These are phyloP conservation scores for Babylonia areolata DNA, from an alignment of 1,140 invertebrate genomes.

Conservation along the genomic window DNA sequence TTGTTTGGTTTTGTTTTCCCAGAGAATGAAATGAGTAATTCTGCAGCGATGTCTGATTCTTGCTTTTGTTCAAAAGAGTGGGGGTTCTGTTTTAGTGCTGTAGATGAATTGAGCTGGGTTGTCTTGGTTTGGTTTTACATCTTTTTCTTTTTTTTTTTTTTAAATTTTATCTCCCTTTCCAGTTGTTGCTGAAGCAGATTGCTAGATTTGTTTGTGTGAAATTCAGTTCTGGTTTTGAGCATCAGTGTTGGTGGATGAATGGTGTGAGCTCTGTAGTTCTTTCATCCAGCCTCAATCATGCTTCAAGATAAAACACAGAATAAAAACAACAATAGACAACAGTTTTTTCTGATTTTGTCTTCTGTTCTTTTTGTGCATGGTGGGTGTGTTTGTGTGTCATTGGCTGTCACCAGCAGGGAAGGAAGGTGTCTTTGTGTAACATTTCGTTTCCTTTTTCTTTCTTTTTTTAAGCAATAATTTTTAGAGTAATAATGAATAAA, in stretches of 20 bases:
- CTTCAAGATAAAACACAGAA: no score
- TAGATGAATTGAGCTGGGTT: no score
- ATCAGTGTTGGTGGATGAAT: not conserved
- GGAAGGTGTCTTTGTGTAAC: not conserved
- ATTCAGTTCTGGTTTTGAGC: not conserved
- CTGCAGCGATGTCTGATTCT: no score
- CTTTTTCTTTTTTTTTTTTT: not conserved
- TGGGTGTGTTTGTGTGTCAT: not conserved
- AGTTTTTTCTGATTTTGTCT: not conserved
- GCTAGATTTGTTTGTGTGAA: not conserved
- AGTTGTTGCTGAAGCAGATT: not conserved
- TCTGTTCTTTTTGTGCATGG: not conserved
- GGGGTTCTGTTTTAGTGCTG: no score
- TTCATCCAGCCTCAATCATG: conserved; percentile 2
- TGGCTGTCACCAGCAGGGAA: not conserved
- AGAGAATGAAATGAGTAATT: no score
- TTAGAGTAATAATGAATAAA: conserved; percentile 10
- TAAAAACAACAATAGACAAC: not conserved
- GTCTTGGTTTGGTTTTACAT: not conserved
- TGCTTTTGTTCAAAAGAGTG: no score
- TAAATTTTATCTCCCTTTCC: not conserved
- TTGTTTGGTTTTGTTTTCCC: no score
- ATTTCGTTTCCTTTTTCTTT: not conserved
- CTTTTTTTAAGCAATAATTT: conserved; percentile 1
- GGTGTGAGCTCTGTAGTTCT: not conserved